Conservation (phyloP, 2,888 invertebrate species). For the Iphiclides podalirius region DNA sequence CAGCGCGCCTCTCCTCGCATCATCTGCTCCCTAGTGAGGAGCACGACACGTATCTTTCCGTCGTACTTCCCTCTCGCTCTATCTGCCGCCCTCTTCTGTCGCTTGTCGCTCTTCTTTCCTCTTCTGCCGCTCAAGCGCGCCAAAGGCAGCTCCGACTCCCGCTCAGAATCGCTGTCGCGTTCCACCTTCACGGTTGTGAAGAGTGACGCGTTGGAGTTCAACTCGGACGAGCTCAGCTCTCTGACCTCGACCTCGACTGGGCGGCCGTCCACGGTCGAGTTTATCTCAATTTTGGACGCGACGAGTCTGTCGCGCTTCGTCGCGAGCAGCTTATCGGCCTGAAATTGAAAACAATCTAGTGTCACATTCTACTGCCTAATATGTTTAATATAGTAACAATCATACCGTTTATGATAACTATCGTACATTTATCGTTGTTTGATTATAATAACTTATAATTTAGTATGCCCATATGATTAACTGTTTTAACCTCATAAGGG, state of each 20-base stretch:
- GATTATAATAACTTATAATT: no score
- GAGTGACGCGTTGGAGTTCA: no score
- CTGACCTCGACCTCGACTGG: conserved; percentile 26
- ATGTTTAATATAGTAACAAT: no score
- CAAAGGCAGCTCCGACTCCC: conserved; percentile 41
- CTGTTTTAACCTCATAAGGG: no score
- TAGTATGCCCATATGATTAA: no score
- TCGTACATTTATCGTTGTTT: no score
- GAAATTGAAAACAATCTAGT: no score
- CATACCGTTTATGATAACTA: no score
- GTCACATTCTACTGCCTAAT: no score
- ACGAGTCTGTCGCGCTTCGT: conserved; percentile 13
- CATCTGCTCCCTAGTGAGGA: conserved; percentile 44
- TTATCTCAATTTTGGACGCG: conserved; percentile 32
- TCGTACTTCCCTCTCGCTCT: conserved; percentile 36
- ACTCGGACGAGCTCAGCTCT: no score
- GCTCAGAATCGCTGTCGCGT: conserved; percentile 39
- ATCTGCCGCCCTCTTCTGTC: conserved; percentile 11
- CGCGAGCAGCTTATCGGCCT: conserved; percentile 13
- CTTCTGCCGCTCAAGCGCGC: conserved; percentile 14
- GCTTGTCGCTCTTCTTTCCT: no score
- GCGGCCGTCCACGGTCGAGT: conserved; percentile 26
- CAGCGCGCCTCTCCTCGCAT: conserved; percentile 36
- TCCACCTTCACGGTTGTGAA: conserved; percentile 31
- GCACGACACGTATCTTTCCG: conserved; percentile 47